Evolutionary conservation across 1,140 invertebrate species (phyloP).

Genomic region (Drosophila quadrilineata): DNA sequence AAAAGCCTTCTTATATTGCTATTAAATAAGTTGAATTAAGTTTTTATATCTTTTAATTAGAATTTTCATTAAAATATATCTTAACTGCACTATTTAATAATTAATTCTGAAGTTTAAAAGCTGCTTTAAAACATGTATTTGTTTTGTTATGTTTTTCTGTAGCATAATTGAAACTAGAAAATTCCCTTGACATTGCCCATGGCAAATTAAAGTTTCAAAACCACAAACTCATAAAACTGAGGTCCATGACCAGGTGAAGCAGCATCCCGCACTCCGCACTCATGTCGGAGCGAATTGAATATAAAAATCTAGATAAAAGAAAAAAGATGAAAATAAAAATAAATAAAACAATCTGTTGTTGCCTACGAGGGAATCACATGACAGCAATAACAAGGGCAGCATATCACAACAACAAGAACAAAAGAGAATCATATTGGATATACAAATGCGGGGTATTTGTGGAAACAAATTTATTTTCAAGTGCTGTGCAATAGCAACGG

Average conservation of each 20-base stretch:
- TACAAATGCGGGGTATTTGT: slow-evolving; percentile 48
- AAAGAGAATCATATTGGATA: slow-evolving; percentile 33
- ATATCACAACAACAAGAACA: slow-evolving; percentile 31
- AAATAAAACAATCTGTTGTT: slow-evolving; percentile 42
- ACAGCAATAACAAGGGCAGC: slow-evolving; percentile 19
- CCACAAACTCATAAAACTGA: neutral
- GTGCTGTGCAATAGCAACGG: slow-evolving; percentile 50
- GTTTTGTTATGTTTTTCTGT: neutral
- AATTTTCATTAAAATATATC: neutral
- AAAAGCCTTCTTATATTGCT: too few relatives aligned
- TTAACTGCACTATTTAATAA: too few relatives aligned
- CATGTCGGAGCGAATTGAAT: slow-evolving; percentile 39
- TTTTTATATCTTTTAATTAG: neutral
- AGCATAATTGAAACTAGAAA: neutral
- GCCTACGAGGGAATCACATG: slow-evolving; percentile 28
- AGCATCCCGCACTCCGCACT: too few relatives aligned
- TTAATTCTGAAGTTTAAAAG: too few relatives aligned
- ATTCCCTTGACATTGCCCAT: neutral
- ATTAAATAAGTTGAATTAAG: neutral
- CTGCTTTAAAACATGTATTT: too few relatives aligned
- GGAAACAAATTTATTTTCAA: slow-evolving; percentile 77
- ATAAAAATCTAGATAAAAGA: slow-evolving; percentile 46
- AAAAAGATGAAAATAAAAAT: slow-evolving; percentile 28
- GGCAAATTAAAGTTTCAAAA: neutral
- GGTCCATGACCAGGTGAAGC: too few relatives aligned